Base-by-base conservation (phyloP, 2,888 invertebrate genomes). In the Drosophila testacea region DNA sequence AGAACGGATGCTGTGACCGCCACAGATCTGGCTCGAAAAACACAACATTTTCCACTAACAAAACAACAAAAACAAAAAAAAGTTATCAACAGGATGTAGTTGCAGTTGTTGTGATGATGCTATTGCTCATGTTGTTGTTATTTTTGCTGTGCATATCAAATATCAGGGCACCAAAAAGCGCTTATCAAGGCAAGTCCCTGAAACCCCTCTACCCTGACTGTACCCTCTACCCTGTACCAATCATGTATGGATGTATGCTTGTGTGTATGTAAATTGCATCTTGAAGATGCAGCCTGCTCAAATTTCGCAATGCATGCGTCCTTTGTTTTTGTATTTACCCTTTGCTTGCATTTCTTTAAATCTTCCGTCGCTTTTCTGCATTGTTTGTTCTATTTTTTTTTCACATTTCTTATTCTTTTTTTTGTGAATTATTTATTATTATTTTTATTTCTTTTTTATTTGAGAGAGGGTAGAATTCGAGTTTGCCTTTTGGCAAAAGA, bases 271-370 rank as follows among this genome's bases (percentile, higher is more conserved):
- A 85, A 88, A 82, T 74, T 89, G 86, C 88, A 89, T 85, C 81
- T 89, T 71, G n/a, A 54, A 85, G 78, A 70, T 82, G 77, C 83
- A 65, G 70, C 71, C 84, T 75, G 69, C 82, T 88, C 89, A 75
- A 67, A 73, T 83, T 83, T 83, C 79, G 81, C 70, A 80, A 52
- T 80, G 83, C 65, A 69, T 47, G 69, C 77, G 59, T 41, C 67
- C 71, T 69, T 69, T 80, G 69, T 83, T 79, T 74, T 82, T 85
- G 79, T 64, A 62, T 68, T 74, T 69, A 83, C 77, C 76, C 87
- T 77, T 65, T 71, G 52, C 36, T 50, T 71, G 61, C 48, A 59
- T 46, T 61, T 48, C 44, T 41, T 41, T 42, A 32, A 9, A 30
- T 68, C 59, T 55, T 57, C 27, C 42, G 54, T 51, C 65, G 36